Evolutionary conservation across 2,113 vertebrate species (phyloP), one percentile per base, ranked within the genome.

Genomic region (Tychaedon coryphoeus): DNA sequence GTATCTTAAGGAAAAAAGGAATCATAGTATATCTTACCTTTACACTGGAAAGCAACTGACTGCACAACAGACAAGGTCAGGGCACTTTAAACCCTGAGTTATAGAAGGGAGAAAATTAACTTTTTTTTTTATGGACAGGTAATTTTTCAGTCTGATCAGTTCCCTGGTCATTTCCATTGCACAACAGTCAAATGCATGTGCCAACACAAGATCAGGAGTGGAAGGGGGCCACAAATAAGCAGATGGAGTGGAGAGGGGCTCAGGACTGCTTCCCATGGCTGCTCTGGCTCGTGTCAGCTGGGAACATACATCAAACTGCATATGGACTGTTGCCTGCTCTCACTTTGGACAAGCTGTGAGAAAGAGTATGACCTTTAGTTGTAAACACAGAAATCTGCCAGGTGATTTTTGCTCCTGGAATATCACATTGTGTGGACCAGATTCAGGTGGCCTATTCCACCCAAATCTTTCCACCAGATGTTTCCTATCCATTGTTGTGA

Each of bases 301-400:
- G 74, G 78, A 93, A 29, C 29, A 58, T 76, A n/a, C 42, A 90
- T 90, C 82, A 93, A 66, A 58, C 58, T 70, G 42, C 47, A 14
- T 73, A 51, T n/a, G 67, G 92, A 36, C 54, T 86, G 56, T 40
- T 92, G 61, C 47, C 45, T 73, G 34, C 75, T 74, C 86, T 90
- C 88, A 86, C 56, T 86, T 79, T 92, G 75, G 83, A 92, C 65
- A 94, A 90, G 47, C 66, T 91, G 85, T 79, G 71, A 73, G 90
- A 96, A 95, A 14, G 51, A 86, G 38, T 71, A 54, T 51, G 87
- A 91, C 71, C 86, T 71, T 62, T 74, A 83, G 62, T 29, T 93
- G 74, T 96, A 93, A 96, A 94, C 74, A 94, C 75, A 91, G 84
- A 92, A 93, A 73, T 71, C 85, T 86, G 65, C 42, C 75, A 67